Base-by-base conservation (phyloP, 1,140 invertebrate genomes). In the Anthonomus grandis region DNA sequence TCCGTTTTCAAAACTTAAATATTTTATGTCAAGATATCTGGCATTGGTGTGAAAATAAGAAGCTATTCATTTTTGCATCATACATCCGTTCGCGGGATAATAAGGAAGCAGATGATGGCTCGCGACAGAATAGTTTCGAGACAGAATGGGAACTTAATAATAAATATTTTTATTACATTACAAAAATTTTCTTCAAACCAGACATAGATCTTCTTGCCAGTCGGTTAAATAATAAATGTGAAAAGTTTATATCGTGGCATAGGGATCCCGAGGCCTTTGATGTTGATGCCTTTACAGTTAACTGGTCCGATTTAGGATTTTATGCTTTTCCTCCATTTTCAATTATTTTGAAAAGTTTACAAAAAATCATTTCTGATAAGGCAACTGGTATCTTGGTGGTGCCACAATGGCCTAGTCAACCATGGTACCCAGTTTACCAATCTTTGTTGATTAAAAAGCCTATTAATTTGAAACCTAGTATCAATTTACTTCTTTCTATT, bases 371-470 rank as follows among this genome's bases (percentile, higher is more conserved):
- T n/a, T n/a, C 15, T 24, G 67, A 69, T 12, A 51, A 63, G 23
- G 57, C 64, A 36, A 37, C 12, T 22, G 64, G 62, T 12, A 63
- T 69, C 10, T 13, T 68, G 8, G 34, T 68, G 1, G 62, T 69
- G 52, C 71, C 67, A 69, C 69, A 73, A 10, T 70, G 68, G 68
- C 51, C 57, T 3, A 61, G 41, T 1, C 65, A 67, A 47, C 56
- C 66, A 5, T 70, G 68, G 65, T 67, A 54, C 24, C 64, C 66
- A 3, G 9, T 66, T 9, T 66, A n/a, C n/a, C n/a, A n/a, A n/a
- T n/a, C n/a, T n/a, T n/a, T n/a, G n/a, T n/a, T n/a, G n/a, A n/a
- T n/a, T n/a, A n/a, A n/a, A n/a, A n/a, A n/a, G n/a, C n/a, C n/a
- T n/a, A n/a, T n/a, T n/a, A n/a, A n/a, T n/a, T n/a, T n/a, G n/a